Evolutionary conservation across 37 sponge, comb jelly and placozoan species (phyloP).

Genomic region (Spongilla lacustris): DNA sequence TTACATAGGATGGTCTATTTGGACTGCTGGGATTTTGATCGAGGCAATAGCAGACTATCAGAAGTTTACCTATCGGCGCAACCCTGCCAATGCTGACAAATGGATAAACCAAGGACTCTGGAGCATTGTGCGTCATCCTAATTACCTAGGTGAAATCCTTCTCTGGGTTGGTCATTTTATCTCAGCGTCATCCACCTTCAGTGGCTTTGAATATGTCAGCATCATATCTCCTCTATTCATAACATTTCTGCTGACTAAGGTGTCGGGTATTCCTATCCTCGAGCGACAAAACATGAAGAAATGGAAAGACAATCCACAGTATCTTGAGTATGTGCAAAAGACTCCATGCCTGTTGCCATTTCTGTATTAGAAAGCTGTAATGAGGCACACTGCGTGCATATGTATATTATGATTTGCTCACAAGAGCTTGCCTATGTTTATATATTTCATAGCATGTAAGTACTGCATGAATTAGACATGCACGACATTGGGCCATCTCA

Average conservation of each 20-base stretch:
- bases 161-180: constrained; percentile 93
- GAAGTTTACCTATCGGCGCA: constrained; percentile 78
- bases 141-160: constrained; percentile 97
- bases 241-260: constrained; percentile 59
- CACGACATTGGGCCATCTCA: no score
- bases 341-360: constrained; percentile 82
- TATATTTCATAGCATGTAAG: no score
- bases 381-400: not conserved
- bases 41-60: constrained; percentile 91
- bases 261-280: constrained; percentile 90
- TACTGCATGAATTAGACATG: no score
- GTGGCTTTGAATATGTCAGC: constrained; percentile 56
- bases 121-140: constrained; percentile 89
- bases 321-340: constrained; percentile 53
- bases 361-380: constrained; percentile 52
- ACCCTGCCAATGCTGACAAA: constrained; percentile 73
- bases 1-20: constrained; percentile 87
- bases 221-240: constrained; percentile 78
- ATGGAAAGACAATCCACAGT: constrained; percentile 82
- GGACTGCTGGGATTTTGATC: constrained; percentile 78
- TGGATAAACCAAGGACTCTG: constrained; percentile 90
- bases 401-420: no score
- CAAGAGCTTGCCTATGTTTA: no score
- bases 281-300: constrained; percentile 69
- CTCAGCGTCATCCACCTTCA: constrained; percentile 87